Evolutionary conservation across 2,888 invertebrate species (phyloP).

Genomic region (Synanthedon vespiformis): DNA sequence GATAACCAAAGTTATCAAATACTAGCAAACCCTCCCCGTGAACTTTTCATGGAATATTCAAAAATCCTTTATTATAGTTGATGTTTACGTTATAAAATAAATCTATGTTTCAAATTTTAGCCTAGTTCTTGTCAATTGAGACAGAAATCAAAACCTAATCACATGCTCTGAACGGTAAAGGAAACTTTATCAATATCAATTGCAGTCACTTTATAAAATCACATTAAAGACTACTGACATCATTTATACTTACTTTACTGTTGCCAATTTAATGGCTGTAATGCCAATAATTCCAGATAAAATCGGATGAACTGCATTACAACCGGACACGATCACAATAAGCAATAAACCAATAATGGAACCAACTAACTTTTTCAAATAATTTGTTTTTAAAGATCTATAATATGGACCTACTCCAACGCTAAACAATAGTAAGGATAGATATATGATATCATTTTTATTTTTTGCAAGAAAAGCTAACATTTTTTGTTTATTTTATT

Average conservation of each 20-base stretch:
- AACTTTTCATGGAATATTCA: no score
- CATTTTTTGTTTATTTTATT: slow-evolving; percentile 19
- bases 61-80: no score
- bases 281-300: slow-evolving; percentile 43
- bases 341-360: slow-evolving; percentile 51
- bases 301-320: slow-evolving; percentile 49
- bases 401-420: slow-evolving; percentile 78
- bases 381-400: slow-evolving; percentile 48
- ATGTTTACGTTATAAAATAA: no score
- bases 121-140: no score
- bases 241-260: slow-evolving; percentile 41
- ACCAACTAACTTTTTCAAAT: slow-evolving; percentile 66
- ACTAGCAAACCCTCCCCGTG: no score
- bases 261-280: slow-evolving; percentile 39
- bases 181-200: no score
- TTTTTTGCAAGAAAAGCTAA: slow-evolving; percentile 68
- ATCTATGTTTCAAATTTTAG: no score
- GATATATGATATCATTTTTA: slow-evolving; percentile 80
- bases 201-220: not conserved
- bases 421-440: slow-evolving; percentile 74
- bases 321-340: slow-evolving; percentile 49
- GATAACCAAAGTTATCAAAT: no score
- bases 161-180: no score
- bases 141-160: no score
- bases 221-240: not conserved